Conservation (phyloP, 2,888 invertebrate genomes). For the Pteria penguin region DNA sequence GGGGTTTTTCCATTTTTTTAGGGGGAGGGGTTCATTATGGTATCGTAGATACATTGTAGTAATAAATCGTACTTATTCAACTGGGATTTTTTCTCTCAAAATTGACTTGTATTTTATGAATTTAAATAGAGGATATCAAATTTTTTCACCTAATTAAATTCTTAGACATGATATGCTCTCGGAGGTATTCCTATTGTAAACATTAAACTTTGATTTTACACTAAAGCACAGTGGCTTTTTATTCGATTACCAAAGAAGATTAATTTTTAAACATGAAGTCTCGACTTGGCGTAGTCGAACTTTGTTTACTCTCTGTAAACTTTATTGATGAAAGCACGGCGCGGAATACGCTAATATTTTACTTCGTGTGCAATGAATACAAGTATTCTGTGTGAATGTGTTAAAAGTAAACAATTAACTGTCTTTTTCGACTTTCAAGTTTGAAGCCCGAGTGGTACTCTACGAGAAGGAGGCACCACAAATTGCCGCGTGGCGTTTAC, state of each 20-base stretch:
- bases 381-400: constrained; percentile 7
- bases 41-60: no score
- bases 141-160: constrained; percentile 20
- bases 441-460: neutral
- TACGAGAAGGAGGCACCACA: neutral
- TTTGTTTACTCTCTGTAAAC: constrained; percentile 21
- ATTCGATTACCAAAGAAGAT: neutral
- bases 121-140: neutral
- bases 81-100: no score
- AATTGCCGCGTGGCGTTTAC: neutral
- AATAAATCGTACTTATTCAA: no score
- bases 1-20: no score
- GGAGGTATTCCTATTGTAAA: constrained; percentile 4
- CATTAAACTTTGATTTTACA: neutral
- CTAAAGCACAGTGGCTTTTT: neutral
- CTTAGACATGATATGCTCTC: constrained; percentile 22
- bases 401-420: constrained; percentile 20
- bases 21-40: no score
- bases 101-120: no score
- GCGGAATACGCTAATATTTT: constrained; percentile 2
- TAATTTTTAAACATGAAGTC: neutral
- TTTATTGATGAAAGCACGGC: constrained; percentile 18
- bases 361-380: constrained; percentile 25
- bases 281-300: constrained; percentile 5
- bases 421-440: constrained; percentile 33